phyloP scores from a whole-genome alignment of 2,797 vertebrate genomes.

The Vultur gryphus region DNA sequence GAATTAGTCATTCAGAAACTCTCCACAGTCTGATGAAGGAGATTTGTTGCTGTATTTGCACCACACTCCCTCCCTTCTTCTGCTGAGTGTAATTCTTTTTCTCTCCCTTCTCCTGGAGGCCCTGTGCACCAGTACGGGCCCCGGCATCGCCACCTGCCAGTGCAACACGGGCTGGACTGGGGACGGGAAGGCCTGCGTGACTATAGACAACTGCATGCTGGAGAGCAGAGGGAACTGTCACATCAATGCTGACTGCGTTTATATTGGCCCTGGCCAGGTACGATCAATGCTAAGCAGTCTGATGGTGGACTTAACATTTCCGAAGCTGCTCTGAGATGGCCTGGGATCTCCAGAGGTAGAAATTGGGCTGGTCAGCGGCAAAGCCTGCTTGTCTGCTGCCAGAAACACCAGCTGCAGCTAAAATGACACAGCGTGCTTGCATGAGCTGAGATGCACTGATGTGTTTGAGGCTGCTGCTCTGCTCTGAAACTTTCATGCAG shows the following conservation, averaged over 20 bases:
- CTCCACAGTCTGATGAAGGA: background rate
- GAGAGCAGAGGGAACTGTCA: conserved; percentile 84
- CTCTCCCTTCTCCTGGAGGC: conserved; percentile 72
- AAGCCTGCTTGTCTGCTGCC: background rate
- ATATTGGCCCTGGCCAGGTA: conserved; percentile 89
- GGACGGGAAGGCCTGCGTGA: conserved; percentile 83
- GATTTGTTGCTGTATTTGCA: background rate
- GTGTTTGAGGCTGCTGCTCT: background rate
- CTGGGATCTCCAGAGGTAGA: background rate
- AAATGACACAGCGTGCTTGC: background rate
- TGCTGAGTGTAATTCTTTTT: background rate
- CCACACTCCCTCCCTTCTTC: background rate
- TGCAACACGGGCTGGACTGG: conserved; percentile 90
- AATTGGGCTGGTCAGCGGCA: background rate
- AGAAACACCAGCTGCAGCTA: background rate
- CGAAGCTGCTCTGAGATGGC: background rate
- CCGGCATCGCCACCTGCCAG: conserved; percentile 78
- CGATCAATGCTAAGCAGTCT: background rate
- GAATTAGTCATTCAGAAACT: background rate
- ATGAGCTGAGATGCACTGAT: background rate
- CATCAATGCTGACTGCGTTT: conserved; percentile 78
- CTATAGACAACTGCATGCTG: conserved; percentile 87
- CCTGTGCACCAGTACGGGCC: conserved; percentile 75
- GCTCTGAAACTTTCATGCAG: background rate
- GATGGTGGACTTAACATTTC: background rate